These are phyloP conservation scores for Capreolus pygargus DNA, from an alignment of 2,113 vertebrate species.

Conservation along the genomic window DNA sequence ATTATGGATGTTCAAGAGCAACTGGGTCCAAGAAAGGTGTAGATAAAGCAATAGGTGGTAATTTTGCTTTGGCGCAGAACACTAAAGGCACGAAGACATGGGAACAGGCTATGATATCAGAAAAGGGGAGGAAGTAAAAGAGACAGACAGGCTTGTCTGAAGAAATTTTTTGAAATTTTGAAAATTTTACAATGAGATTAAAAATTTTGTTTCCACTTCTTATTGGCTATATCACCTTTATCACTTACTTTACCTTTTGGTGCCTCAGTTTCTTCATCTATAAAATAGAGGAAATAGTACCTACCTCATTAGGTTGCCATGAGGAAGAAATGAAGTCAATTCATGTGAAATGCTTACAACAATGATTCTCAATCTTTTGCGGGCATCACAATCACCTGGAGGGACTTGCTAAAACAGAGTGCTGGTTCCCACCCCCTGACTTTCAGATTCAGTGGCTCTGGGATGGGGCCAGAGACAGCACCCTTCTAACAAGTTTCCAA, in stretches of 20 bases:
- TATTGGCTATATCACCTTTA: not conserved
- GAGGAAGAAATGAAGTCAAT: not conserved
- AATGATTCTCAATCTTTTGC: not conserved
- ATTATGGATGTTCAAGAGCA: not conserved
- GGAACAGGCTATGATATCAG: not conserved
- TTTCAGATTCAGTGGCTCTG: not conserved
- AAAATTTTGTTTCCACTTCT: not conserved
- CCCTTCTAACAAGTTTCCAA: not conserved
- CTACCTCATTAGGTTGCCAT: not conserved
- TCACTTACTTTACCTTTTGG: not conserved
- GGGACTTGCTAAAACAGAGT: not conserved
- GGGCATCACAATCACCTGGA: not conserved
- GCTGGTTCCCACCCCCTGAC: not conserved
- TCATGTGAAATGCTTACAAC: not conserved
- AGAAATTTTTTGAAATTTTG: not conserved
- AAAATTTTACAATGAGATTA: not conserved
- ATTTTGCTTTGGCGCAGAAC: not conserved
- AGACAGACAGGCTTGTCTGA: not conserved
- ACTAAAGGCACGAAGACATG: not conserved
- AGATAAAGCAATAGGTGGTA: not conserved
- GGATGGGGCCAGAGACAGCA: not conserved
- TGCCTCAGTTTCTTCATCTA: constrained; percentile 7
- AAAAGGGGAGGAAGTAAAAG: not conserved
- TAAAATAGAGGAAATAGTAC: not conserved
- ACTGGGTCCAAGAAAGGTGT: not conserved